phyloP scores from a whole-genome alignment of 2,113 vertebrate species.

The Chionomys nivalis region DNA sequence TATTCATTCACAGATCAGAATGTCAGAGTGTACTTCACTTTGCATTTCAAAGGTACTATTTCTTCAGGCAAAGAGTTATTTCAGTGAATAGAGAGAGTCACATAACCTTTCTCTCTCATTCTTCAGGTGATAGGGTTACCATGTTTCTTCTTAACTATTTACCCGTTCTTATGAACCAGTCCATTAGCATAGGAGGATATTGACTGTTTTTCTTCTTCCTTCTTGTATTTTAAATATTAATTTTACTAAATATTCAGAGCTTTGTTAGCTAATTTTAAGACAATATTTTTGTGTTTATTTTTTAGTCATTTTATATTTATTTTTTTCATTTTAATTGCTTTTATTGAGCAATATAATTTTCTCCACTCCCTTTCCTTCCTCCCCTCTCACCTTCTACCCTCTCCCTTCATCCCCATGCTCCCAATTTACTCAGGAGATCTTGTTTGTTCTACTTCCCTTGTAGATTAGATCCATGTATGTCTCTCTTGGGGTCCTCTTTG shows the following conservation, averaged over 20 bases:
- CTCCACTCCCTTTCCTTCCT: too few relatives aligned
- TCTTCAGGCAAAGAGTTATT: neutral
- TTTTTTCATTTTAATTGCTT: too few relatives aligned
- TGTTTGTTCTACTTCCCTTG: too few relatives aligned
- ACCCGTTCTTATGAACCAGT: neutral
- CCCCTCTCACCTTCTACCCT: too few relatives aligned
- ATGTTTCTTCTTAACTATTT: neutral
- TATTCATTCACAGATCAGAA: constrained; percentile 1
- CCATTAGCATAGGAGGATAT: neutral
- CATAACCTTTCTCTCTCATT: neutral
- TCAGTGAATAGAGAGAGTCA: neutral
- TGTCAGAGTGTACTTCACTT: neutral
- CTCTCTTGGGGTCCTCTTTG: too few relatives aligned
- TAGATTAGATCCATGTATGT: too few relatives aligned
- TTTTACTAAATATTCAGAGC: neutral
- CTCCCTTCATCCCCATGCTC: too few relatives aligned
- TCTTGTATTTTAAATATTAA: neutral
- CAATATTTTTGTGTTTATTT: neutral
- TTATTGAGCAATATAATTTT: too few relatives aligned
- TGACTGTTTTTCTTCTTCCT: neutral
- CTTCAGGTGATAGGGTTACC: neutral
- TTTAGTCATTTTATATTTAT: too few relatives aligned
- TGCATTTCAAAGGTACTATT: constrained; percentile 16
- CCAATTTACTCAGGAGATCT: too few relatives aligned
- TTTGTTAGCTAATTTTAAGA: neutral